Percentiles rank a stretch among this genome's conserved stretches.
Conservation (phyloP, 2,797 vertebrate species). For the Diglossa cyanea region DNA sequence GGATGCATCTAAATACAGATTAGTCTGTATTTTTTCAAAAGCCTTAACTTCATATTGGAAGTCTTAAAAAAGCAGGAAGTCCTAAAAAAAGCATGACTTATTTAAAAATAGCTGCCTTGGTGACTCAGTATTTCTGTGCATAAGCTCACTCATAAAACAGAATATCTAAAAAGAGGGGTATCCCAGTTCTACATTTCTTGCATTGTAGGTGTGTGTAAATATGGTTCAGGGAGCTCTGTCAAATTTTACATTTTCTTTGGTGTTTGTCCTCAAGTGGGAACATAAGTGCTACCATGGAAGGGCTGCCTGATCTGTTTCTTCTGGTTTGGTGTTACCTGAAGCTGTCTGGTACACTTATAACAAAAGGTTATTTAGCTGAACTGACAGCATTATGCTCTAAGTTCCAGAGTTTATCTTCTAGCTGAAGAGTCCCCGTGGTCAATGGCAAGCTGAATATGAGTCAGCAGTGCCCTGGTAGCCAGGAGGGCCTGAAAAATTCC, state of each 20-base stretch:
- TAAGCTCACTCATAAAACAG: background rate
- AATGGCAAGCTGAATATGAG: background rate
- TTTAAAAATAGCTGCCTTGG: background rate
- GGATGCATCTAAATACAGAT: background rate
- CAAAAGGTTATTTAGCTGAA: background rate
- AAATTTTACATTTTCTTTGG: background rate
- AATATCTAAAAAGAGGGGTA: background rate
- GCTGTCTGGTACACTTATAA: background rate
- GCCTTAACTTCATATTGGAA: background rate
- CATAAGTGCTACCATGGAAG: accelerated
- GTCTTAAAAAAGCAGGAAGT: background rate
- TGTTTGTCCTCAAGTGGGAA: background rate
- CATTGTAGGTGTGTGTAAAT: background rate
- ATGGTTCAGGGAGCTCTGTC: background rate
- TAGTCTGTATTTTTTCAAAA: background rate
- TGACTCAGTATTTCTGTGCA: background rate
- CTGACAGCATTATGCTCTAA: background rate
- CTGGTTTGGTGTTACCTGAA: background rate
- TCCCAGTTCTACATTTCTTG: background rate
- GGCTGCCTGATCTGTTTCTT: background rate
- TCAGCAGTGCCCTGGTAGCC: background rate
- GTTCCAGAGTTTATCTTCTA: background rate
- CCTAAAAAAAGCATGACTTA: background rate
- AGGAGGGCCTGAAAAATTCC: background rate
- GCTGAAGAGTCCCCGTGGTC: background rate